Evolutionary conservation across 2,797 vertebrate genomes (phyloP), one percentile per base, ranked within the genome.

Genomic region (Parauchenoglanis punctatus): DNA sequence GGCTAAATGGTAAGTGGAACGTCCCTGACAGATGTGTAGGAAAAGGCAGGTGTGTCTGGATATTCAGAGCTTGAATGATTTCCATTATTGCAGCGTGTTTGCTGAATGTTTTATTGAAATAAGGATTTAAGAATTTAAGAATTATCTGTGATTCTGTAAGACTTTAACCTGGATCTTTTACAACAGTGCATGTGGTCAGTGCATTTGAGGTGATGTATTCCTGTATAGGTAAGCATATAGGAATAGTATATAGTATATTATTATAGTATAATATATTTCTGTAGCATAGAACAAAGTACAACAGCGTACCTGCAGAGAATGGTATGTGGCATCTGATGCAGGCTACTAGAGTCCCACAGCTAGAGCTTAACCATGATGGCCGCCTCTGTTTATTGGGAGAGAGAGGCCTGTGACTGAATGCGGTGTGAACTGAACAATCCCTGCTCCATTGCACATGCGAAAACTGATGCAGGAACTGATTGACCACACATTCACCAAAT

Each of bases 341-440:
- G 54, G 2, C 18, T 58, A 28, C 5, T 0, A 54, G 76, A 56
- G 18, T 4, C 52, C 28, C 4, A 12, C 28, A 58, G 12, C 58
- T 35, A 35, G 52, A 58, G 17, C 54, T 58, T 78, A 15, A 23
- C 31, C 52, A 35, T 35, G 54, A 31, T 58, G 25, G 3, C 17
- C 49, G 1, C 4, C 23, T 12, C 28, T 2, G 1, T 35, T 58
- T 58, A 31, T 20, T 35, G 3, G n/a, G 25, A 31, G 49, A 77
- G 20, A 73, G n/a, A 78, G 86, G 44, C 18, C 59, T 49, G 54
- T 63, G 54, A 75, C 58, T 81, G 86, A 52, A 65, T 83, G 59
- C 61, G 20, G 5, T n/a, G 77, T 52, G 40, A 31, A 76, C 86
- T 86, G 86, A 89, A 88, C 91, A 89, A 90, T 87, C 82, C 80